These are phyloP conservation scores for Chaetodon trifasciatus DNA, from an alignment of 2,797 vertebrate genomes.

Conservation along the genomic window DNA sequence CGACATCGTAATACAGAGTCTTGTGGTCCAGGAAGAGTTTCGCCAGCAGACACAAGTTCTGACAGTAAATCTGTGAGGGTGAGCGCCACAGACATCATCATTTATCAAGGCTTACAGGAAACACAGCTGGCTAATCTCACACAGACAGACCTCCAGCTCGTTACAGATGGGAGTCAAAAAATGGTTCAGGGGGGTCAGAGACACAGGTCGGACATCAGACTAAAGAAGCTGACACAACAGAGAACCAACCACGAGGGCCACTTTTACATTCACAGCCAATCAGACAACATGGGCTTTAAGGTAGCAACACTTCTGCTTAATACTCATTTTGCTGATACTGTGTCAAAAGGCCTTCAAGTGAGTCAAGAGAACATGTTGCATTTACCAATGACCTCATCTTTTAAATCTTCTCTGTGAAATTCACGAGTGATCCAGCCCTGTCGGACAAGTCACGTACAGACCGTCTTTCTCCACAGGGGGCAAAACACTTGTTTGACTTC, in stretches of 20 bases:
- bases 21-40: constrained; percentile 99
- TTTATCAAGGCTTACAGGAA: background rate
- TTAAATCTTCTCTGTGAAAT: background rate
- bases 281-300: background rate
- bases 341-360: background rate
- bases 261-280: background rate
- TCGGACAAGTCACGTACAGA: background rate
- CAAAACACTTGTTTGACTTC: background rate
- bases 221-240: background rate
- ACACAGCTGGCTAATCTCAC: background rate
- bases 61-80: constrained; percentile 92
- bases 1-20: constrained; percentile 96
- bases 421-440: too few species aligned
- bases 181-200: background rate
- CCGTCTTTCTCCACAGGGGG: background rate
- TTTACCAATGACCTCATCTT: background rate
- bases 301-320: background rate
- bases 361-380: background rate
- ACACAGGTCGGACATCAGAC: background rate
- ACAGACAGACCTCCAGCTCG: background rate
- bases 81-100: background rate
- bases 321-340: background rate
- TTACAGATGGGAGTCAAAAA: background rate
- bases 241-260: background rate
- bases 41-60: constrained; percentile 96